Conservation (phyloP, 2,113 vertebrate genomes). For the Eulemur macaco region DNA sequence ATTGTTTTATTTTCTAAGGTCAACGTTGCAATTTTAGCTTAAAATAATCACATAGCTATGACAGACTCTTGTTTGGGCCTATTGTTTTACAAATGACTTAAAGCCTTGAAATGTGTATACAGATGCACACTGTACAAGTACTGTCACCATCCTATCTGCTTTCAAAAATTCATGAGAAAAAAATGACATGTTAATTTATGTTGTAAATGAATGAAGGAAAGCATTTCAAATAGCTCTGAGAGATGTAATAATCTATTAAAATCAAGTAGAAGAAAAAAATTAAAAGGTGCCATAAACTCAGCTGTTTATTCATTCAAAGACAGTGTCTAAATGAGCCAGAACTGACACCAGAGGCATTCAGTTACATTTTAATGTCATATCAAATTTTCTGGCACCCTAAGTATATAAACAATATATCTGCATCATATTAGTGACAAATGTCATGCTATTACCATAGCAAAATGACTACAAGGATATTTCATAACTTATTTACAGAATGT, state of each 20-base stretch:
- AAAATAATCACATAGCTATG: conserved; percentile 47
- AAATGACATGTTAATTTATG: conserved; percentile 81
- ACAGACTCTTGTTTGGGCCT: background rate
- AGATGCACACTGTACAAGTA: conserved; percentile 49
- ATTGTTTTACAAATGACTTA: conserved; percentile 64
- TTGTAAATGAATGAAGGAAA: conserved; percentile 77
- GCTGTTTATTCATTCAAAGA: conserved; percentile 81
- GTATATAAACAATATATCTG: conserved; percentile 67
- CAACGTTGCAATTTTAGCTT: conserved; percentile 58
- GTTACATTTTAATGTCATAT: conserved; percentile 71
- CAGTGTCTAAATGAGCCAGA: conserved; percentile 78
- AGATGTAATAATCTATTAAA: conserved; percentile 82
- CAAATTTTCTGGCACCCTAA: conserved; percentile 68
- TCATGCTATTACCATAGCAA: conserved; percentile 62
- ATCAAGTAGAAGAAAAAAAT: conserved; percentile 75
- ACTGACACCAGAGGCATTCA: conserved; percentile 71
- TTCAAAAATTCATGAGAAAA: conserved; percentile 63
- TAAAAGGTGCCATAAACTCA: conserved; percentile 72
- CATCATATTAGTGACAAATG: conserved; percentile 69
- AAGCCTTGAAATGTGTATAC: conserved; percentile 54
- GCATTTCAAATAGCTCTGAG: conserved; percentile 65
- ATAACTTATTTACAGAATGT: conserved; percentile 58
- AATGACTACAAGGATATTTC: conserved; percentile 43
- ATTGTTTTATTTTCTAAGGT: conserved; percentile 67
- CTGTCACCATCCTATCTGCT: conserved; percentile 61